A percentile compares a stretch with the other conserved stretches of the same genome.
phyloP scores from a whole-genome alignment of 1,140 invertebrate genomes.

The Liolophura sinensis region DNA sequence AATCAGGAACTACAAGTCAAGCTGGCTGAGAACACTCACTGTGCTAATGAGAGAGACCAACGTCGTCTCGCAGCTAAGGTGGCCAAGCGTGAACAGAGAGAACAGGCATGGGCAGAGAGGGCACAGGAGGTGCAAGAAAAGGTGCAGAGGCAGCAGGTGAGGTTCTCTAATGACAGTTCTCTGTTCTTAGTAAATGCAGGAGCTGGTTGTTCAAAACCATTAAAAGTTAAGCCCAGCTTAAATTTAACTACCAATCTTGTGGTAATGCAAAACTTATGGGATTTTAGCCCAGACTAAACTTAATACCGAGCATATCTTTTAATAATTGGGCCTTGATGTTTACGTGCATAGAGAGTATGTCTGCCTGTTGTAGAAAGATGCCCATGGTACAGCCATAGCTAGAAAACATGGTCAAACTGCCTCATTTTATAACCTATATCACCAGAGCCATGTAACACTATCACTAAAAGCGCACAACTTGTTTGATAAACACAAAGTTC shows the following conservation, averaged over 20 bases:
- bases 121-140: constrained; percentile 35
- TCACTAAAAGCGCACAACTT: no score
- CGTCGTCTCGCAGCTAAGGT: constrained; percentile 39
- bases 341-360: background rate
- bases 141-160: constrained; percentile 36
- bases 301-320: no score
- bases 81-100: constrained; percentile 37
- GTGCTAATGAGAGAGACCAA: constrained; percentile 32
- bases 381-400: no score
- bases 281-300: no score
- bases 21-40: constrained; percentile 37
- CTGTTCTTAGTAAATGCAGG: background rate
- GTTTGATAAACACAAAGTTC: no score
- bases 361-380: no score
- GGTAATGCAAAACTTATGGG: background rate
- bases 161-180: constrained; percentile 3
- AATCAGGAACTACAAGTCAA: constrained; percentile 37
- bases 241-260: background rate
- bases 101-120: constrained; percentile 29
- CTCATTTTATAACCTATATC: no score
- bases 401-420: no score
- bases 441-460: no score
- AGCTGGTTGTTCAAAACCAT: background rate
- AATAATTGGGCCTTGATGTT: background rate
- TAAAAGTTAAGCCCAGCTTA: background rate